phyloP scores from a whole-genome alignment of 2,113 vertebrate genomes.

The Oxyruncus cristatus region DNA sequence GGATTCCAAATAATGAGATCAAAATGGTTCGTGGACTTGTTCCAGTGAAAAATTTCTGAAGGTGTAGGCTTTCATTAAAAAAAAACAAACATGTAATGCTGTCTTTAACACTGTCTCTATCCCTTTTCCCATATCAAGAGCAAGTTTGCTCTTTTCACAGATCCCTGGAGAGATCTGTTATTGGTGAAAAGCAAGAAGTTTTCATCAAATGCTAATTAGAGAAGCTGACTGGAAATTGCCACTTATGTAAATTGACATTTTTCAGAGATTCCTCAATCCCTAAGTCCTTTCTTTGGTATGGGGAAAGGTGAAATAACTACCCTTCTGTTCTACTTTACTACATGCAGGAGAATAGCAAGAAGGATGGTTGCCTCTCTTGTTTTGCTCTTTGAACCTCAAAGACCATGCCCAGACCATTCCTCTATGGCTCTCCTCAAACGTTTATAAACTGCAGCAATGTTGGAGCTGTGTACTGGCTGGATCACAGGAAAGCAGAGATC shows the following conservation, averaged over 20 bases:
- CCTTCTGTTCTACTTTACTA: background rate
- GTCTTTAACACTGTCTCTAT: background rate
- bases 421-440: background rate
- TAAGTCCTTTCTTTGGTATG: background rate
- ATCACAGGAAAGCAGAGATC: background rate
- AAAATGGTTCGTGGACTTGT: slow-evolving; percentile 37
- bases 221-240: background rate
- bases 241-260: background rate
- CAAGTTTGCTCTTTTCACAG: background rate
- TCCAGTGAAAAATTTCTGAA: background rate
- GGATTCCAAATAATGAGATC: slow-evolving; percentile 15
- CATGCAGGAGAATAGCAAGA: background rate
- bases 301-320: background rate
- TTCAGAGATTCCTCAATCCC: background rate
- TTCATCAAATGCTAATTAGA: background rate
- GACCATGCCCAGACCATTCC: background rate
- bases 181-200: background rate
- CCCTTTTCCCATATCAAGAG: background rate
- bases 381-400: background rate
- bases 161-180: background rate
- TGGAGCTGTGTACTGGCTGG: background rate
- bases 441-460: background rate
- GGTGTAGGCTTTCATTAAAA: background rate
- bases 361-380: background rate
- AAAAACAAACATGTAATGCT: background rate